Evolutionary conservation across 2,888 invertebrate species (phyloP), one percentile per base, ranked within the genome.

Genomic region (Muschampia plurimacula): DNA sequence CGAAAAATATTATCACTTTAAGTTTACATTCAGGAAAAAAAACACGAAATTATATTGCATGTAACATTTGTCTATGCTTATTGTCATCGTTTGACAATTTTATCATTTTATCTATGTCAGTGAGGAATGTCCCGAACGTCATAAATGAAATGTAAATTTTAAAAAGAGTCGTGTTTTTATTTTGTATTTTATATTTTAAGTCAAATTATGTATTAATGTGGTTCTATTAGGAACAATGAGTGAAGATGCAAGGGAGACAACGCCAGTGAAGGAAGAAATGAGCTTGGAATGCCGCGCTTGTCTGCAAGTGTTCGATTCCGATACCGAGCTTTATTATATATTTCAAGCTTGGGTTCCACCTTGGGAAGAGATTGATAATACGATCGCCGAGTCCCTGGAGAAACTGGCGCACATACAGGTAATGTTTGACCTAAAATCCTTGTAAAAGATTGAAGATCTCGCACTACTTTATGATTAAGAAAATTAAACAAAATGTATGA

Each of bases 401-500:
- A 89, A 84, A 76, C 74, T 92, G 57, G 83, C 90, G 0, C 84
- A 86, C 76, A 76, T 93, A 74, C 81, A 89, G 86, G 93, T 93
- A 75, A 36, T 36, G 12, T 55, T 57, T 6, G 6, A 0, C 9
- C 10, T 13, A 46, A 46, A 46, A 13, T 10, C 13, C 13, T 46
- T 46, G 9, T 13, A 46, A 46, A 13, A 46, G 12, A 46, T 46
- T 10, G 10, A 10, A 41, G 4, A 41, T 41, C 13, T 46, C 46
- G 4, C 13, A 0, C 41, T 10, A 41, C 41, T 41, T 10, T 10
- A 41, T 41, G 41, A 41, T 41, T 41, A 41, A 41, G 9, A 41
- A 10, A 41, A 41, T 41, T 41, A 41, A 41, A 10, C 9, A 41
- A 41, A 41, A 8, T 2, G 10, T 36, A 32, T 32, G 3, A 32